phyloP scores from a whole-genome alignment of 1,140 invertebrate genomes.

The Phymastichus coffea region DNA sequence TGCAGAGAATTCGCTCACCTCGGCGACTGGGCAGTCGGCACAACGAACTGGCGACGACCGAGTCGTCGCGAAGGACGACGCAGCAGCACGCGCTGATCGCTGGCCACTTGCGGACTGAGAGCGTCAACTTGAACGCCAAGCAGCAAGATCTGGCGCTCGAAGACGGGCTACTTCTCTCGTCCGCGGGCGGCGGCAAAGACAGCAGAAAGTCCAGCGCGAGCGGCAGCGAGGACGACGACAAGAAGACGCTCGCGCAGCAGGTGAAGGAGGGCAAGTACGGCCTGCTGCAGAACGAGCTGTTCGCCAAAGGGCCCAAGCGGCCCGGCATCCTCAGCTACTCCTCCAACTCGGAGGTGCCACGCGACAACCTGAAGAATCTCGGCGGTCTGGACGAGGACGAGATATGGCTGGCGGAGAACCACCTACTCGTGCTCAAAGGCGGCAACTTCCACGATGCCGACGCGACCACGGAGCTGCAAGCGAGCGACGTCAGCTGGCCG shows the following conservation, averaged over 20 bases:
- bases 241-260: slow-evolving; percentile 80
- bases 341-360: slow-evolving; percentile 73
- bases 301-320: slow-evolving; percentile 64
- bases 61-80: slow-evolving; percentile 37
- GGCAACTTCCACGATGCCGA: slow-evolving; percentile 62
- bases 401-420: slow-evolving; percentile 87
- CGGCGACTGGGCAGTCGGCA: slow-evolving; percentile 25
- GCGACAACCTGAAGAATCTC: slow-evolving; percentile 74
- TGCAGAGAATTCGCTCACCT: slow-evolving; percentile 13
- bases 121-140: background rate
- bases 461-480: slow-evolving; percentile 47
- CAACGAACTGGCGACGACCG: slow-evolving; percentile 43
- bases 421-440: slow-evolving; percentile 79
- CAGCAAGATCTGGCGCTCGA: slow-evolving; percentile 40
- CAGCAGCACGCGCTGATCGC: slow-evolving; percentile 60
- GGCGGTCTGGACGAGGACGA: slow-evolving; percentile 81
- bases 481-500: slow-evolving; percentile 60
- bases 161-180: slow-evolving; percentile 65
- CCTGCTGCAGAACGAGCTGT: slow-evolving; percentile 82
- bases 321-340: slow-evolving; percentile 81
- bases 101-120: slow-evolving; percentile 56
- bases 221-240: slow-evolving; percentile 70
- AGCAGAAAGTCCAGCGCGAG: slow-evolving; percentile 21
- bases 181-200: slow-evolving; percentile 64
- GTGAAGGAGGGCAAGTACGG: slow-evolving; percentile 87